phyloP scores from a whole-genome alignment of 2,888 invertebrate genomes.

The Capitulum mitella region DNA sequence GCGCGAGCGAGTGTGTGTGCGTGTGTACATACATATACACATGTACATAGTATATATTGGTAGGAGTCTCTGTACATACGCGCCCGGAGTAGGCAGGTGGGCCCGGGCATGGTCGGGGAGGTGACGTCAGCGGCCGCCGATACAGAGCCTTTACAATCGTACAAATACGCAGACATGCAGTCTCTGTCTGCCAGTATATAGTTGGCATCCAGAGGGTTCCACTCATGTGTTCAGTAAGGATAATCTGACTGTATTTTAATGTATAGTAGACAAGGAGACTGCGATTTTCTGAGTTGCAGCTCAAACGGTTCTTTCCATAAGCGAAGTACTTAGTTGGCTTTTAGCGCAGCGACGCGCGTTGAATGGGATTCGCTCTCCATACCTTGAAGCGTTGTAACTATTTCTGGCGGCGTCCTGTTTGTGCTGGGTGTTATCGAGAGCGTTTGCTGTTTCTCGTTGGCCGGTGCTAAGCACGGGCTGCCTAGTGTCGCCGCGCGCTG shows the following conservation, averaged over 20 bases:
- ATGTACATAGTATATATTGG: slow-evolving; percentile 3
- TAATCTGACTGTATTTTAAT: slow-evolving; percentile 17
- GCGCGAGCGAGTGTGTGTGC: neutral
- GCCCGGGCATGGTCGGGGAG: neutral
- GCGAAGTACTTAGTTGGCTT: slow-evolving; percentile 10
- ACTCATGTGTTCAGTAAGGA: slow-evolving; percentile 16
- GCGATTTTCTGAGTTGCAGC: neutral
- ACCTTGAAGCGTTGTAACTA: neutral
- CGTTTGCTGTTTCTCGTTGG: neutral
- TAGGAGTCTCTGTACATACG: neutral
- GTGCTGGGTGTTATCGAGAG: neutral
- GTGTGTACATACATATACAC: neutral
- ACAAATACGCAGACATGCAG: neutral
- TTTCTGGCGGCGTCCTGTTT: neutral
- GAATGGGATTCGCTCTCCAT: neutral
- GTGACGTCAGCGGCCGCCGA: neutral
- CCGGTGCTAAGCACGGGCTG: neutral
- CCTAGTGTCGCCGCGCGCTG: neutral
- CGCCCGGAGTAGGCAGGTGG: neutral
- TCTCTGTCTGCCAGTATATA: neutral
- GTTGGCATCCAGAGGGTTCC: neutral
- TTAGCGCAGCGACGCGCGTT: neutral
- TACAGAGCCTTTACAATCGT: slow-evolving; percentile 21
- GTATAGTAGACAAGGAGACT: neutral
- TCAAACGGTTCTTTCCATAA: slow-evolving; percentile 19